phyloP scores from a whole-genome alignment of 2,888 invertebrate genomes.

The Pristionchus arcanus region DNA sequence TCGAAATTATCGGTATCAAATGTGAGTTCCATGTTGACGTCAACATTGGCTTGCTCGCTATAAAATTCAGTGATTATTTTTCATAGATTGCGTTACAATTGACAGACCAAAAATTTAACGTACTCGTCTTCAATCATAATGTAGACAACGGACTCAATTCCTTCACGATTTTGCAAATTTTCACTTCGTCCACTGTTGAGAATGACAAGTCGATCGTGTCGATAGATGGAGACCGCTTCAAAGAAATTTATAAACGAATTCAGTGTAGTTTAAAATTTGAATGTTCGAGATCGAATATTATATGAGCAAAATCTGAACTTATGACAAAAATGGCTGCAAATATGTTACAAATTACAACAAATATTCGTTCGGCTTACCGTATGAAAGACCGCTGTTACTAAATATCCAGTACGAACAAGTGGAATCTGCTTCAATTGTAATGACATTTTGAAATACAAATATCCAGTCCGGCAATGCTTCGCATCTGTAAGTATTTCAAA shows the following conservation, averaged over 20 bases:
- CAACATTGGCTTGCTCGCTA: neutral
- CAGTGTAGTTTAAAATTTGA: too few relatives aligned
- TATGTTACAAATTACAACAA: too few relatives aligned
- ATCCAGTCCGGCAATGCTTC: neutral
- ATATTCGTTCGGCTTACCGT: too few relatives aligned
- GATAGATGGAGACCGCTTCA: neutral
- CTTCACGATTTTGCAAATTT: neutral
- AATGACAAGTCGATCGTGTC: neutral
- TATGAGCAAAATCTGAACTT: too few relatives aligned
- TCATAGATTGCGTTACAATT: too few relatives aligned
- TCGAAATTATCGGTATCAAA: neutral
- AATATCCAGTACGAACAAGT: neutral
- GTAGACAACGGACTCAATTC: neutral
- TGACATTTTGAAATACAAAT: neutral
- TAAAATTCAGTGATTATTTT: too few relatives aligned
- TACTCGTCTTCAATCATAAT: neutral
- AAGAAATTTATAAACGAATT: too few relatives aligned
- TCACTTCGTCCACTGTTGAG: neutral
- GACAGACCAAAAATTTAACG: too few relatives aligned
- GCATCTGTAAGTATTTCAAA: too few relatives aligned
- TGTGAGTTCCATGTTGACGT: neutral
- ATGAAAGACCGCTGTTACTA: too few relatives aligned
- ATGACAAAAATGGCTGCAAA: too few relatives aligned
- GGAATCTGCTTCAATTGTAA: neutral
- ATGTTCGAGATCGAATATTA: too few relatives aligned